A percentile compares a stretch with the other conserved stretches of the same genome.
Evolutionary conservation across 2,888 invertebrate species (phyloP).

Genomic region (Andrena fulva): DNA sequence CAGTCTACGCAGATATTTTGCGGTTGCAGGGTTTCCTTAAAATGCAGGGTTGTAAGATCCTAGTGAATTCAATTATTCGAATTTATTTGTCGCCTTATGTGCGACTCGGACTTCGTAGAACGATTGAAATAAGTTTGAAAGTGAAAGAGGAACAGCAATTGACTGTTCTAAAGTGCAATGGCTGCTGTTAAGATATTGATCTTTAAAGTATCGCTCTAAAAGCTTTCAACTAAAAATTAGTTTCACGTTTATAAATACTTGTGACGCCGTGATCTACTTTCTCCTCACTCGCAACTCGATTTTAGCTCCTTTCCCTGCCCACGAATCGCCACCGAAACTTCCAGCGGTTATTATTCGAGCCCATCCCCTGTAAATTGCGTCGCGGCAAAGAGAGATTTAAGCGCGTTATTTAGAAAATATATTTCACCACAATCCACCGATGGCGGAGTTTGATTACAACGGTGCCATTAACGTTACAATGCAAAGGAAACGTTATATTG

Average conservation of each 20-base stretch:
- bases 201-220: not conserved
- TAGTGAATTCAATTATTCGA: too few relatives aligned
- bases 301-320: not conserved
- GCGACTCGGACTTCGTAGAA: not conserved
- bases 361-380: not conserved
- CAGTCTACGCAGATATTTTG: too few relatives aligned
- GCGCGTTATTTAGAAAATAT: slow-evolving; percentile 15
- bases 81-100: too few relatives aligned
- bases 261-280: not conserved
- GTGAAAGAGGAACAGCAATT: not conserved
- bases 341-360: slow-evolving; percentile 5
- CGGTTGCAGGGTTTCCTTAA: too few relatives aligned
- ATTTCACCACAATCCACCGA: not conserved
- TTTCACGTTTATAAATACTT: not conserved
- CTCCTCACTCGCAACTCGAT: not conserved
- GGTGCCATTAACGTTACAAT: not conserved
- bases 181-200: not conserved
- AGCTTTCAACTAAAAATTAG: not conserved
- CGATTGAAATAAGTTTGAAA: not conserved
- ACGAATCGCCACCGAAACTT: slow-evolving; percentile 7
- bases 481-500: not conserved
- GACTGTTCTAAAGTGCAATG: not conserved
- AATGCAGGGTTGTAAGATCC: too few relatives aligned
- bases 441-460: not conserved
- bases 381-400: not conserved